Conservation (phyloP, 2,113 vertebrate species). For the Callipepla squamata region DNA sequence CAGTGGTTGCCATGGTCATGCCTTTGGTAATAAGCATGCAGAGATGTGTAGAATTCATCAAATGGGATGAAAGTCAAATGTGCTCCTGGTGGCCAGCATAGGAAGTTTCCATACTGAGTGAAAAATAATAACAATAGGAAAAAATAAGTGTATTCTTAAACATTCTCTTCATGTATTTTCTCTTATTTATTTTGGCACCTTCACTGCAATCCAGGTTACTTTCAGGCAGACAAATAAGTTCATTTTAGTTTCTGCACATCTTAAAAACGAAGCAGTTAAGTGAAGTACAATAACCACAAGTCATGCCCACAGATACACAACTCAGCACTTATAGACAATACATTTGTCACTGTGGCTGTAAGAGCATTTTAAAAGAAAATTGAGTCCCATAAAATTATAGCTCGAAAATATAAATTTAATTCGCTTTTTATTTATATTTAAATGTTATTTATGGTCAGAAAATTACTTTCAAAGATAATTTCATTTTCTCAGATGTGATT, state of each 20-base stretch:
- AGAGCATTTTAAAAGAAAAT: conserved; percentile 45
- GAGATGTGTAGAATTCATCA: neutral
- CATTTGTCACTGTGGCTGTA: neutral
- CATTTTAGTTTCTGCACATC: neutral
- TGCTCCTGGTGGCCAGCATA: neutral
- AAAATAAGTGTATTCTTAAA: neutral
- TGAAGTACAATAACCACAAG: neutral
- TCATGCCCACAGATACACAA: neutral
- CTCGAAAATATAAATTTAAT: conserved; percentile 1
- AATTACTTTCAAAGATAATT: conserved; percentile 39
- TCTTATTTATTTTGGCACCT: neutral
- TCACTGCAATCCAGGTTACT: neutral
- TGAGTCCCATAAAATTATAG: neutral
- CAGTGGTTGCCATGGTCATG: neutral
- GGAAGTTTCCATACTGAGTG: neutral
- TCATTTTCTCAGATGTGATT: conserved; percentile 82
- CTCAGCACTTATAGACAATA: neutral
- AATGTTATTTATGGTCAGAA: conserved; percentile 44
- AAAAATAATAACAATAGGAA: neutral
- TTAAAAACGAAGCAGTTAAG: conserved; percentile 10
- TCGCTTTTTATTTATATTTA: conserved; percentile 16
- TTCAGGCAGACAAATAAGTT: neutral
- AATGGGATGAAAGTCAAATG: neutral
- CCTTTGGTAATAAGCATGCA: neutral
- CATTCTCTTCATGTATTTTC: neutral